A percentile compares a stretch with the other conserved stretches of the same genome.
phyloP scores from a whole-genome alignment of 2,113 vertebrate species.

The Mionectes macconnelli region DNA sequence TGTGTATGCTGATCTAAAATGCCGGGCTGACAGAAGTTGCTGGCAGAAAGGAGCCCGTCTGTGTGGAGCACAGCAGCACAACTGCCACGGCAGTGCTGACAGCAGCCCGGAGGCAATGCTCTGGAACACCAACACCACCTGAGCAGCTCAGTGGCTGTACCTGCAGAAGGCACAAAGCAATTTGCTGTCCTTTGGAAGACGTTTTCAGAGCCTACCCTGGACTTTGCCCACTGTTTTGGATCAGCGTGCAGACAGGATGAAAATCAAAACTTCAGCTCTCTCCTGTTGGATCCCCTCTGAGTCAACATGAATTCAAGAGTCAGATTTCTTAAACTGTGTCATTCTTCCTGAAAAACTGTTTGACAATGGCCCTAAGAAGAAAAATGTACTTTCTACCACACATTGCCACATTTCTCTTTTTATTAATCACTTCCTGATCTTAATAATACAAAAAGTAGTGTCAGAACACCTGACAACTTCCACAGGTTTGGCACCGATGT shows the following conservation, averaged over 20 bases:
- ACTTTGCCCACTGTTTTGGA: neutral
- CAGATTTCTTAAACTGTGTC: neutral
- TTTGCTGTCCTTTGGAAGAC: neutral
- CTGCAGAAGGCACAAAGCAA: neutral
- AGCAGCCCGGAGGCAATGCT: neutral
- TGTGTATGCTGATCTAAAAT: neutral
- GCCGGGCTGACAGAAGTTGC: neutral
- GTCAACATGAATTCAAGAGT: neutral
- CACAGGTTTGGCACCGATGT: neutral
- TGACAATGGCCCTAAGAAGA: neutral
- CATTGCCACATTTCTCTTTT: neutral
- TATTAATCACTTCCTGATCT: neutral
- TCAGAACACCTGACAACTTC: neutral
- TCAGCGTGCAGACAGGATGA: neutral
- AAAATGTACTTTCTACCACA: neutral
- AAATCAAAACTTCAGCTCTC: neutral
- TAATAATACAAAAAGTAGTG: neutral
- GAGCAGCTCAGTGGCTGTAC: neutral
- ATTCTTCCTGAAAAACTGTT: neutral
- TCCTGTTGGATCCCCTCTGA: neutral
- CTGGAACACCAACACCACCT: neutral
- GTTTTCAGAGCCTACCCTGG: neutral
- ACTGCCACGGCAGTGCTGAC: fast-evolving
- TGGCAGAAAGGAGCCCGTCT: neutral
- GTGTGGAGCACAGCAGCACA: neutral